Conservation (phyloP, 2,113 vertebrate species). For the Corythoichthys haematopterus region DNA sequence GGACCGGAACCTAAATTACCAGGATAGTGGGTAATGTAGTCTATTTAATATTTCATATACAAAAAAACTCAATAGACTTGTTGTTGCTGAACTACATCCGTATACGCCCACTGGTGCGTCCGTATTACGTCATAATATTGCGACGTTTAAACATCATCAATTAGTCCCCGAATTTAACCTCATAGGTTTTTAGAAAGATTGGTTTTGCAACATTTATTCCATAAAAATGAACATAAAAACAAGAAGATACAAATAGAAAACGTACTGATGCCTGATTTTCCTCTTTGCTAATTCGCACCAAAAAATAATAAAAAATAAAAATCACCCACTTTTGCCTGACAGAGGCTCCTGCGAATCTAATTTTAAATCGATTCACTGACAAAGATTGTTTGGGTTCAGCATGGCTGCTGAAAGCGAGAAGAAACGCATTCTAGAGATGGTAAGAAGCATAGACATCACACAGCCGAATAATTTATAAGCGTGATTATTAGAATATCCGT, state of each 20-base stretch:
- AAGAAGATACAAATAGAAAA: no score
- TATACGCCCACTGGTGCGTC: conserved; percentile 13
- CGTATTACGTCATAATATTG: conserved; percentile 19
- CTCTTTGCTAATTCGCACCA: no score
- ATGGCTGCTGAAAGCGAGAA: conserved; percentile 69
- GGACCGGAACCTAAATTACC: conserved; percentile 9
- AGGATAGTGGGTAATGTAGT: conserved; percentile 52
- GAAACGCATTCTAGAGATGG: conserved; percentile 74
- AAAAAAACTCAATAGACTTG: rapidly evolving
- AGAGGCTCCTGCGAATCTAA: rapidly evolving
- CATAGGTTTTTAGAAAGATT: conserved; percentile 6
- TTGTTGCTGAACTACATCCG: conserved; percentile 37
- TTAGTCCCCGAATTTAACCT: rapidly evolving
- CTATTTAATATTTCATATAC: rapidly evolving
- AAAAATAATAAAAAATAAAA: background rate
- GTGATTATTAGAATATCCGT: background rate
- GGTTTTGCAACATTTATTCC: background rate
- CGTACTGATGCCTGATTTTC: background rate
- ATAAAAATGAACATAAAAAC: background rate
- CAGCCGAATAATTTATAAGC: background rate
- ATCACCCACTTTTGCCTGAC: conserved; percentile 17
- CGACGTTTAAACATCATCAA: rapidly evolving
- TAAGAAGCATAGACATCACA: conserved; percentile 31
- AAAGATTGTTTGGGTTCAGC: conserved; percentile 54
- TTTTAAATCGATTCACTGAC: rapidly evolving